Base-by-base conservation (phyloP, 2,113 vertebrate species). In the Neolamprologus longior region DNA sequence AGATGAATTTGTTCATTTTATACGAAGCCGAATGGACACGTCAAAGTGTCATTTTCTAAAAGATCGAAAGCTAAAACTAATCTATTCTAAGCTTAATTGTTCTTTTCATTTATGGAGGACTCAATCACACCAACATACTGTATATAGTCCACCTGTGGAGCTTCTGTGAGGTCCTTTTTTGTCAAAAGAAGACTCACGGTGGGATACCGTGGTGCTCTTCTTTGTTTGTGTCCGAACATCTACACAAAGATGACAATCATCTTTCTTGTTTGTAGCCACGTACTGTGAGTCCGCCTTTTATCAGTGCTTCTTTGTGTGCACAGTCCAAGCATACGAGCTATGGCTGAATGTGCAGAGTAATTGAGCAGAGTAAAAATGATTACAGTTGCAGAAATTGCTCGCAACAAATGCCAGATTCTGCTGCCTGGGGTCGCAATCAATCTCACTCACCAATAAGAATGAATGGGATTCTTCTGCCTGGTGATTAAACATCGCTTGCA, bases 301-400 rank as follows among this genome's bases (percentile, higher is more conserved):
- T 80, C 83, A 12, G 88, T 9, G 78, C 80, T 87, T 92, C 90
- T 89, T 94, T 91, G 90, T 90, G 45, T 89, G 86, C 68, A 78
- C 57, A 24, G 47, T 54, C 79, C 80, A 26, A 57, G 81, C 54
- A 26, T 61, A 45, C 82, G 55, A 81, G 80, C 79, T 33, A 14
- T 47, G 87, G 35, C 45, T 80, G 73, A 91, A 90, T 83, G 84
- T 68, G 79, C 78, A 81, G 86, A 73, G 88, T 90, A 90, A 89
- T 63, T 90, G 87, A 86, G 73, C 68, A 58, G 61, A 93, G 86
- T 58, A 61, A 84, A 92, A 92, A 79, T 58, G 87, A 92, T 92
- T 88, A 87, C 87, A 93, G 78, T 86, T 21, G 89, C 86, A 91
- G 82, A 92, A 94, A 87, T n/a, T 78, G 54, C 79, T 63, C 66